Conservation (phyloP, 2,113 vertebrate genomes). For the Lathamus discolor region DNA sequence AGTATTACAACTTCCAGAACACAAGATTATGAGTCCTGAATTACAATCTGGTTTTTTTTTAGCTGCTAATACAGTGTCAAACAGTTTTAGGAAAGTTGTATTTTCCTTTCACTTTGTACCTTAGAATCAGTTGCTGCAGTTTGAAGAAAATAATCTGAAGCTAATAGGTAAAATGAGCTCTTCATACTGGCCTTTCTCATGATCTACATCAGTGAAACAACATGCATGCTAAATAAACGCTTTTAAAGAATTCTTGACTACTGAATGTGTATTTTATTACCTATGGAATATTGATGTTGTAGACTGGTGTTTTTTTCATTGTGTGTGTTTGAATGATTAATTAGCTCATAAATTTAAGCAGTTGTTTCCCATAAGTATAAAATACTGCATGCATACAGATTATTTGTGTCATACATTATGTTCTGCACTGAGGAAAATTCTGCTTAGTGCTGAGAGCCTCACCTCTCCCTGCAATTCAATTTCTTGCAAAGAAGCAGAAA, state of each 20-base stretch:
- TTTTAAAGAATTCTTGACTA: not conserved
- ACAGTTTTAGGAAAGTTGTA: not conserved
- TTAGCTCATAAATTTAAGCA: slow-evolving; percentile 4
- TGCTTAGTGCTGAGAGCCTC: not conserved
- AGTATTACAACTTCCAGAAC: not conserved
- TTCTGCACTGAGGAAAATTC: not conserved
- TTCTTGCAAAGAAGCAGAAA: not conserved
- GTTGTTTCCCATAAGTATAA: not conserved
- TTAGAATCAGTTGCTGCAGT: not conserved
- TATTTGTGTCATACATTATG: not conserved
- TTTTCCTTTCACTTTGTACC: not conserved
- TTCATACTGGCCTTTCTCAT: not conserved
- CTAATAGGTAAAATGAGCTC: not conserved
- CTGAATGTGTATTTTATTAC: not conserved
- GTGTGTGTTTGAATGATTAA: not conserved
- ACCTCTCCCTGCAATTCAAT: not conserved
- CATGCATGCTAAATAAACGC: not conserved
- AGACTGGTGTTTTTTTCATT: not conserved
- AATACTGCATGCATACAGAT: not conserved
- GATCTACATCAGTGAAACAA: not conserved
- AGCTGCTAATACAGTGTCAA: not conserved
- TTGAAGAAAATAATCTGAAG: not conserved
- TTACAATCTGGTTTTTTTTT: not conserved
- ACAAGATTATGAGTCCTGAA: not conserved
- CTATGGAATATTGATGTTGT: not conserved